phyloP scores from a whole-genome alignment of 2,113 vertebrate species.

The Leptocoma aspasia region DNA sequence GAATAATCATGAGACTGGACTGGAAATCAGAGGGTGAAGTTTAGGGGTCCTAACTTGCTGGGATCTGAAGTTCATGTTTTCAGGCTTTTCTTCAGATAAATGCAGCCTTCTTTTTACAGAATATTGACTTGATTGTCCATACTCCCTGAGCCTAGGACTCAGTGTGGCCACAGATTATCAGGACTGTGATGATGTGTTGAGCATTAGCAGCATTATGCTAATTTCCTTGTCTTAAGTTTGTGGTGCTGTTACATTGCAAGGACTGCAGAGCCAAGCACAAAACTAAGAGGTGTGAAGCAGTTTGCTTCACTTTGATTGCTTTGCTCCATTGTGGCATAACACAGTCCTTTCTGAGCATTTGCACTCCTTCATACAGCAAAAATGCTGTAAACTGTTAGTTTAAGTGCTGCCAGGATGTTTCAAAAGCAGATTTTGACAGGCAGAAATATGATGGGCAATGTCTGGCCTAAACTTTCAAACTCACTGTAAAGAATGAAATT shows the following conservation, averaged over 20 bases:
- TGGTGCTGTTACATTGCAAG: not conserved
- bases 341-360: not conserved
- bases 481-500: not conserved
- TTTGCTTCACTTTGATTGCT: not conserved
- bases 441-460: not conserved
- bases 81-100: not conserved
- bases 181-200: not conserved
- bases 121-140: not conserved
- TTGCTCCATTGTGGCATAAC: not conserved
- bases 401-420: not conserved
- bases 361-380: not conserved
- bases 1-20: not conserved
- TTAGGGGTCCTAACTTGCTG: not conserved
- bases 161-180: fast-evolving
- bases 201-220: not conserved
- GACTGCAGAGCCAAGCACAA: not conserved
- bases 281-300: not conserved
- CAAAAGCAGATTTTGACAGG: not conserved
- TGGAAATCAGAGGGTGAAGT: not conserved
- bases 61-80: not conserved
- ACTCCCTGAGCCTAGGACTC: not conserved
- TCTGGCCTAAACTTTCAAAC: not conserved
- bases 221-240: not conserved
- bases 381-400: not conserved
- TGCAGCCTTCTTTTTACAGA: not conserved